Evolutionary conservation across 1,140 invertebrate species (phyloP), one percentile per base, ranked within the genome.

Genomic region (Andrena cerasifolii): DNA sequence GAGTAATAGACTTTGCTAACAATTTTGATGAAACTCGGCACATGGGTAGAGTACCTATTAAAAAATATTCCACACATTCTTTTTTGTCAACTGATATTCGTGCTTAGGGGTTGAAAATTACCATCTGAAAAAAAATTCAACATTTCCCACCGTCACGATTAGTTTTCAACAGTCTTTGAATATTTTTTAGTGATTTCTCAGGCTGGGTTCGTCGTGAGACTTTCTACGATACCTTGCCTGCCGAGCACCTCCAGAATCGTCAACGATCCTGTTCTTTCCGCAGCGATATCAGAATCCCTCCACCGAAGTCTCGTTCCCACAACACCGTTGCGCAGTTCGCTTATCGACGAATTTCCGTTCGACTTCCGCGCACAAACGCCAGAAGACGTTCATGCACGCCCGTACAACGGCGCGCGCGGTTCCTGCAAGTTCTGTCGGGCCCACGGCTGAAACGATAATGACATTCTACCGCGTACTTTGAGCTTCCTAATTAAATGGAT

Each of bases 401-500:
- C 16, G 14, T 21, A 43, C 14, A 54, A 31, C 18, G 24, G 0
- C 49, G 24, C 12, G 0, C 49, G 24, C 12, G 26, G 6, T 43
- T n/a, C 24, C 2, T 43, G 18, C 7, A 36, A 6, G 45, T 53
- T 53, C 12, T 14, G 21, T 21, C 66, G 28, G 47, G 54, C n/a
- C 24, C 43, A 24, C 67, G 68, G 54, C 36, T 63, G 33, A 76
- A 63, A 56, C 33, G 71, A 72, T 84, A 84, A 76, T 63, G 71
- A 66, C 58, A 75, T 83, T 76, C 59, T 65, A 72, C 54, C 68
- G 47, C 62, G 61, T 58, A 51, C 43, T 59, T 2, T 43, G 72
- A 58, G 63, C 53, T 26, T 67, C 43, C 49, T 83, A 83, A 84
- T 84, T 84, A 84, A 83, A 83, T 84, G 66, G 77, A 75, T 74